A percentile compares a stretch with the other conserved stretches of the same genome.
Conservation (phyloP, 2,113 vertebrate genomes). For the Mirza zaza region DNA sequence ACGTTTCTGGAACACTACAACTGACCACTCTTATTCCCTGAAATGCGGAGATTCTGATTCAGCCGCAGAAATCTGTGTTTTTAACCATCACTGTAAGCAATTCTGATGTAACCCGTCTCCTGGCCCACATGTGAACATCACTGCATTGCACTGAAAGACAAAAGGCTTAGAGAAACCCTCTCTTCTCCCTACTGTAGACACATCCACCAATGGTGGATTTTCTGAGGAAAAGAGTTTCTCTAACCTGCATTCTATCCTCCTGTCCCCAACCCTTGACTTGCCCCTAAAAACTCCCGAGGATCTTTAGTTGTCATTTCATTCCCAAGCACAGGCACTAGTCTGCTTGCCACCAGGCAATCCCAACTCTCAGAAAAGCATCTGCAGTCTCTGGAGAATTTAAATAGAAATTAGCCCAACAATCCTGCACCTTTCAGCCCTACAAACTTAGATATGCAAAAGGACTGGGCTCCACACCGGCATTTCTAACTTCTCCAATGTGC, state of each 20-base stretch:
- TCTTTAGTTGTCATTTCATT: not conserved
- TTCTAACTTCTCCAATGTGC: not conserved
- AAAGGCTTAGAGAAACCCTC: not conserved
- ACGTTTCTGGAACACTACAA: constrained; percentile 15
- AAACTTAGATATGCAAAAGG: not conserved
- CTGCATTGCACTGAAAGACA: not conserved
- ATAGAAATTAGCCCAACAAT: not conserved
- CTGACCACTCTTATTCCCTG: not conserved
- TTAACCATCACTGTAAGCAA: not conserved
- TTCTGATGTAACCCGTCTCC: not conserved
- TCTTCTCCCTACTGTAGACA: not conserved
- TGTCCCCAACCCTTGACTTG: not conserved
- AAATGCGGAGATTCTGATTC: constrained; percentile 19
- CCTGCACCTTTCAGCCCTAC: not conserved
- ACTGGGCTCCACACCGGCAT: not conserved
- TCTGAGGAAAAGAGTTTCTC: not conserved
- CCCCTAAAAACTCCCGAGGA: not conserved
- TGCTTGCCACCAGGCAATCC: not conserved
- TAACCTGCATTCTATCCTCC: not conserved
- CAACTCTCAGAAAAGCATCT: not conserved
- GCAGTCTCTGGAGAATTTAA: not conserved
- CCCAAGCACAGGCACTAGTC: not conserved
- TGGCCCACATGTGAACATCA: constrained; percentile 49
- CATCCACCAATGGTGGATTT: not conserved
- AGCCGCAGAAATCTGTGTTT: constrained; percentile 3